These are phyloP conservation scores for Chalcosyrphus nemorum DNA, from an alignment of 2,888 invertebrate species.

Conservation along the genomic window DNA sequence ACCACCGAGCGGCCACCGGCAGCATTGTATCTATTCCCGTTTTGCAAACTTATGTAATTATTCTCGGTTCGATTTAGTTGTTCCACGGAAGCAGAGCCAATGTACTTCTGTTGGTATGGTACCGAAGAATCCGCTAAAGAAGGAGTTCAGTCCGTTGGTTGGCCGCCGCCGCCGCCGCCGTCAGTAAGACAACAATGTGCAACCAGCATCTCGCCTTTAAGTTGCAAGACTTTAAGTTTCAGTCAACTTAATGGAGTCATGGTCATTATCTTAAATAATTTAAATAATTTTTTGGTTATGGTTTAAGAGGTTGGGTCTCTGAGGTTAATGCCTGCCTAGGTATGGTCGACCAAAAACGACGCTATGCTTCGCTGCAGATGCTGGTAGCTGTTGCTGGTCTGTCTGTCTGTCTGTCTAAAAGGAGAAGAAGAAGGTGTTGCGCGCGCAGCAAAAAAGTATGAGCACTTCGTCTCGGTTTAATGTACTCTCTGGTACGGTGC, in stretches of 20 bases:
- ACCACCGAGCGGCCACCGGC: slow-evolving; percentile 7
- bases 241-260: slow-evolving; percentile 68
- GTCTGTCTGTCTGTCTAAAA: too few relatives aligned
- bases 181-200: slow-evolving; percentile 20
- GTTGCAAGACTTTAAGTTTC: slow-evolving; percentile 48
- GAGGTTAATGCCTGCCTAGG: slow-evolving; percentile 54
- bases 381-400: slow-evolving; percentile 49
- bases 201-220: slow-evolving; percentile 6
- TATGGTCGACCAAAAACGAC: slow-evolving; percentile 43
- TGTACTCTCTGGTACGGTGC: slow-evolving; percentile 29
- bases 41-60: slow-evolving; percentile 64
- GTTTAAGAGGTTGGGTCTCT: slow-evolving; percentile 46
- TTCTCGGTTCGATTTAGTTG: slow-evolving; percentile 71
- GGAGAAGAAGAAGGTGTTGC: slow-evolving; percentile 34
- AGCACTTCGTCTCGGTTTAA: slow-evolving; percentile 42
- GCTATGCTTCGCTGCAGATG: slow-evolving; percentile 58
- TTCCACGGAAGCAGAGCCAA: slow-evolving; percentile 58
- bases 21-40: slow-evolving; percentile 24
- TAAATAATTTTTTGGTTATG: slow-evolving; percentile 62
- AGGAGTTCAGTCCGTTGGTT: slow-evolving; percentile 15
- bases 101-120: too few relatives aligned
- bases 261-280: slow-evolving; percentile 71
- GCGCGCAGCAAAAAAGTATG: slow-evolving; percentile 54
- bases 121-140: slow-evolving; percentile 13
- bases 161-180: slow-evolving; percentile 22